These are phyloP conservation scores for Potorous gilbertii DNA, from an alignment of 2,797 vertebrate species.

Conservation along the genomic window DNA sequence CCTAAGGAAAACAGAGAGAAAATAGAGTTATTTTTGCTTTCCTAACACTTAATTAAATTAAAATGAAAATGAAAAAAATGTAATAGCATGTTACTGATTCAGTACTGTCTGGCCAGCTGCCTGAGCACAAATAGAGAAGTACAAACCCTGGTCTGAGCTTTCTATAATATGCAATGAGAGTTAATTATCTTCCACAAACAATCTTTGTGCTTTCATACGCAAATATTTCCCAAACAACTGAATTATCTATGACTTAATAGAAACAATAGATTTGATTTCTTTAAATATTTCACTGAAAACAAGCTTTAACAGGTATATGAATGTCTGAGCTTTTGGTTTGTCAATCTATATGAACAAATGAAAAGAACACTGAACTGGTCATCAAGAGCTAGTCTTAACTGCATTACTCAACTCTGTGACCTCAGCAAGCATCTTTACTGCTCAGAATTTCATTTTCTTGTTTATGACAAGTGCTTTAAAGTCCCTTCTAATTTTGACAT, in stretches of 20 bases:
- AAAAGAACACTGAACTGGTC: not conserved
- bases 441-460: not conserved
- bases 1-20: slow-evolving; percentile 67
- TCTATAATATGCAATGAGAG: slow-evolving; percentile 52
- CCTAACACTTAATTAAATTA: slow-evolving; percentile 73
- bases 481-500: not conserved
- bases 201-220: slow-evolving; percentile 62
- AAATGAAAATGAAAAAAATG: slow-evolving; percentile 69
- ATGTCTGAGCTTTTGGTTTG: not conserved
- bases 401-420: not conserved
- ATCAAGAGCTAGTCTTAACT: not conserved
- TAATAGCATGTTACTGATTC: slow-evolving; percentile 70
- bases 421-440: not conserved
- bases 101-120: slow-evolving; percentile 70
- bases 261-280: not conserved
- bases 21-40: slow-evolving; percentile 69
- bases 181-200: slow-evolving; percentile 66
- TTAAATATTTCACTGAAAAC: slow-evolving; percentile 8
- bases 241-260: not conserved
- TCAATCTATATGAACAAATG: not conserved
- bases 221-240: slow-evolving; percentile 62
- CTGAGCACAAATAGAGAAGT: slow-evolving; percentile 62
- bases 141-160: slow-evolving; percentile 54
- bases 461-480: not conserved
- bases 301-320: not conserved